Evolutionary conservation across 1,140 invertebrate species (phyloP).

Genomic region (Sminthurides bifidus): DNA sequence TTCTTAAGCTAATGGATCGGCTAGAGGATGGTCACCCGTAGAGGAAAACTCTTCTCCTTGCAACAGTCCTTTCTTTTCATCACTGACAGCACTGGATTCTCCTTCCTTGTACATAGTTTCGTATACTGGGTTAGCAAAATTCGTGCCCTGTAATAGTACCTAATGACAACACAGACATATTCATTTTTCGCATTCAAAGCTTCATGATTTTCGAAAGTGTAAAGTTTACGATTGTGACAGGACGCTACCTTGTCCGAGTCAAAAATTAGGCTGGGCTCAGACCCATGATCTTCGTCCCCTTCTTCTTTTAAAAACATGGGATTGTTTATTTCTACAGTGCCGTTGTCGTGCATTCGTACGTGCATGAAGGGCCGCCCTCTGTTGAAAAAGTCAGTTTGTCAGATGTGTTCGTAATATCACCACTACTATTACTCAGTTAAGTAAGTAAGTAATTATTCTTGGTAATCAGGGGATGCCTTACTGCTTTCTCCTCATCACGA

Average conservation of each 20-base stretch:
- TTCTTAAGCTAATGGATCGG: slow-evolving; percentile 28
- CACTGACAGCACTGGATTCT: slow-evolving; percentile 33
- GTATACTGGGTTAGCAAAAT: slow-evolving; percentile 75
- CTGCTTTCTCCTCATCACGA: slow-evolving; percentile 31
- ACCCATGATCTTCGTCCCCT: slow-evolving; percentile 47
- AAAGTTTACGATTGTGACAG: too few relatives aligned
- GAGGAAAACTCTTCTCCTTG: slow-evolving; percentile 34
- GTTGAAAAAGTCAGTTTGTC: slow-evolving; percentile 6
- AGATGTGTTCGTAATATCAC: background rate
- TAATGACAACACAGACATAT: slow-evolving; percentile 9
- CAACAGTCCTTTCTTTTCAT: slow-evolving; percentile 46
- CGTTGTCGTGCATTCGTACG: slow-evolving; percentile 60
- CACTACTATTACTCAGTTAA: background rate
- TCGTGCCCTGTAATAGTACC: slow-evolving; percentile 44
- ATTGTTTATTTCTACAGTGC: slow-evolving; percentile 61
- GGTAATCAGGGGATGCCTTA: slow-evolving; percentile 12
- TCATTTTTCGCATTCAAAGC: background rate
- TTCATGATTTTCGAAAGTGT: slow-evolving; percentile 7
- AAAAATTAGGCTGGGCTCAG: slow-evolving; percentile 42
- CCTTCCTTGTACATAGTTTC: slow-evolving; percentile 56
- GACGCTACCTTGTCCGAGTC: slow-evolving; percentile 46
- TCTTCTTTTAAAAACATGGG: slow-evolving; percentile 66
- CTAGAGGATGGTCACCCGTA: slow-evolving; percentile 29
- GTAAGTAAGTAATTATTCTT: too few relatives aligned
- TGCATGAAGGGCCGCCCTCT: slow-evolving; percentile 59